Evolutionary conservation across 2,888 invertebrate genomes (phyloP).

Genomic region (Tinea trinotella): DNA sequence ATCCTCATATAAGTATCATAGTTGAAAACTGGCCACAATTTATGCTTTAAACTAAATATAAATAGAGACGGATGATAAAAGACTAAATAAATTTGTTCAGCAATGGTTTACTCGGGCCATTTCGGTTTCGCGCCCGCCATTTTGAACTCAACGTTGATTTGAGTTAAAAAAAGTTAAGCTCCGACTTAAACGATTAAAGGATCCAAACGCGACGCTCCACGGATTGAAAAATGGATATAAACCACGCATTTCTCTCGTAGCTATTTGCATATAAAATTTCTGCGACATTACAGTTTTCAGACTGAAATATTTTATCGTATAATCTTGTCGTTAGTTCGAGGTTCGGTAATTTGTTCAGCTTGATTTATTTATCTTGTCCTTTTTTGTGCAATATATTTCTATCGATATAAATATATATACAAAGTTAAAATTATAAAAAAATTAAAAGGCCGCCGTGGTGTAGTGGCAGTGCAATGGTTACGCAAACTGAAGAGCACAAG

Average conservation of each 20-base stretch:
- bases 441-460: too few relatives aligned
- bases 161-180: conserved; percentile 24
- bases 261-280: conserved; percentile 36
- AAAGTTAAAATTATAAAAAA: too few relatives aligned
- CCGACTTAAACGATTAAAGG: conserved; percentile 34
- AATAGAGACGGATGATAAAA: not conserved
- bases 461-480: too few relatives aligned
- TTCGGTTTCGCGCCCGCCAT: conserved; percentile 28
- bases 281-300: conserved; percentile 25
- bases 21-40: too few relatives aligned
- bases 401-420: too few relatives aligned
- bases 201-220: conserved; percentile 28
- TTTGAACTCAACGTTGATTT: conserved; percentile 27
- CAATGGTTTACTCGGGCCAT: conserved; percentile 31
- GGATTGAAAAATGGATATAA: conserved; percentile 35
- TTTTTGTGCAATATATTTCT: too few relatives aligned
- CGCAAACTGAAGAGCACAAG: too few relatives aligned
- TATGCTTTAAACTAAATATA: too few relatives aligned
- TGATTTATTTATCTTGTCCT: not conserved
- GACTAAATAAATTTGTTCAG: conserved; percentile 23
- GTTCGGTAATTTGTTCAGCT: not conserved
- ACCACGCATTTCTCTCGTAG: conserved; percentile 29
- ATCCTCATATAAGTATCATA: too few relatives aligned
- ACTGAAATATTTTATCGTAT: conserved; percentile 12
- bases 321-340: conserved; percentile 12